Conservation (phyloP, 2,888 invertebrate genomes). For the Troides helena region DNA sequence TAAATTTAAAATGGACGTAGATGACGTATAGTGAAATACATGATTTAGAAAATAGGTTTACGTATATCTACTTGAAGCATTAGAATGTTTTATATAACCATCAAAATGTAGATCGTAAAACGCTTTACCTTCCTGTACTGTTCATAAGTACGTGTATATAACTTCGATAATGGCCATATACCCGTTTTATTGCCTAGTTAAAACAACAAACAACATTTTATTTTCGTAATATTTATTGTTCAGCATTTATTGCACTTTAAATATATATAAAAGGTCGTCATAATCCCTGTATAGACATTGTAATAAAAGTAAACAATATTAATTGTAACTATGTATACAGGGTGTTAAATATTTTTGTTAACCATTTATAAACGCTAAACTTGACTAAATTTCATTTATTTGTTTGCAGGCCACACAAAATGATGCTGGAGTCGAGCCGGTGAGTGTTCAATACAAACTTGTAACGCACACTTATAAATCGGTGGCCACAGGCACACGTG, state of each 20-base stretch:
- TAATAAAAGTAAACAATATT: no score
- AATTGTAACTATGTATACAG: no score
- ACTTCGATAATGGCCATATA: slow-evolving; percentile 9
- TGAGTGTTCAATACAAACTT: slow-evolving; percentile 45
- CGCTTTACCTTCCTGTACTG: not conserved
- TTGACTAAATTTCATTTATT: slow-evolving; percentile 39
- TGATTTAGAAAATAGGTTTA: no score
- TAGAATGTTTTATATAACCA: slow-evolving; percentile 2
- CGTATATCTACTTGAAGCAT: not conserved
- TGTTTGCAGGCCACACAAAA: slow-evolving; percentile 75
- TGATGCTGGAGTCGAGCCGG: slow-evolving; percentile 78
- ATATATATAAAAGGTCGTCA: not conserved
- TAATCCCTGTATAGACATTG: no score
- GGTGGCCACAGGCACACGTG: slow-evolving; percentile 15
- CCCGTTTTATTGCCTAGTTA: slow-evolving; percentile 16
- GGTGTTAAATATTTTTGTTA: no score
- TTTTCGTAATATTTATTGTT: not conserved
- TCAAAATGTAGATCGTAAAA: slow-evolving; percentile 16
- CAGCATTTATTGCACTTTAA: not conserved
- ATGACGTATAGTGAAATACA: no score
- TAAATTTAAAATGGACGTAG: no score
- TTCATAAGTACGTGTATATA: slow-evolving; percentile 6
- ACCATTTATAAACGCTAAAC: not conserved
- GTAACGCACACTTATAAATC: not conserved
- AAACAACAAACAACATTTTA: slow-evolving; percentile 5